A percentile compares a stretch with the other conserved stretches of the same genome.
Conservation (phyloP, 2,888 invertebrate genomes). For the Xanthia togata region DNA sequence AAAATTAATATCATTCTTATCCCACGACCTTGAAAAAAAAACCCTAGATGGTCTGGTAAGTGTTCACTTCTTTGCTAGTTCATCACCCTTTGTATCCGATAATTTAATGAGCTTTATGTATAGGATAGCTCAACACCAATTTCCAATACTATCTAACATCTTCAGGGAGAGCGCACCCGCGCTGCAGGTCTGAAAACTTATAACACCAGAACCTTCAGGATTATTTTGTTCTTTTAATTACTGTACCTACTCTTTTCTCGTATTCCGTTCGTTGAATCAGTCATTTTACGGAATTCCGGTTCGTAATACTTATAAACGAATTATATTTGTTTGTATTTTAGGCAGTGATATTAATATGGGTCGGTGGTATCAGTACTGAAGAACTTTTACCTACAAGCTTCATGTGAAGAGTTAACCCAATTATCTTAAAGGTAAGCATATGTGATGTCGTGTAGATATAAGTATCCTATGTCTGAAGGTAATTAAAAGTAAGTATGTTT, state of each 20-base stretch:
- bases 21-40: background rate
- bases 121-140: background rate
- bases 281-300: background rate
- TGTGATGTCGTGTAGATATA: background rate
- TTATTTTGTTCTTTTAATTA: background rate
- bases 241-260: background rate
- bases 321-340: background rate
- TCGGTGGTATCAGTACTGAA: background rate
- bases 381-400: background rate
- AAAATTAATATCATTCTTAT: constrained; percentile 1
- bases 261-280: constrained; percentile 3
- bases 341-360: background rate
- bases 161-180: background rate
- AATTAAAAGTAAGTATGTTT: constrained; percentile 54
- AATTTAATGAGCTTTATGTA: background rate
- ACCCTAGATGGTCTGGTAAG: too few species aligned
- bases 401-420: background rate
- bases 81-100: background rate
- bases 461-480: background rate
- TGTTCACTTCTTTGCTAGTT: background rate
- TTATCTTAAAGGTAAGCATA: background rate
- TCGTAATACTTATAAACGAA: background rate
- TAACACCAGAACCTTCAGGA: background rate
- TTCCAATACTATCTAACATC: background rate
- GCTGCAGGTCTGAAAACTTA: background rate